Evolutionary conservation across 2,888 invertebrate genomes (phyloP), one percentile per base, ranked within the genome.

Genomic region (Athetis lepigone): DNA sequence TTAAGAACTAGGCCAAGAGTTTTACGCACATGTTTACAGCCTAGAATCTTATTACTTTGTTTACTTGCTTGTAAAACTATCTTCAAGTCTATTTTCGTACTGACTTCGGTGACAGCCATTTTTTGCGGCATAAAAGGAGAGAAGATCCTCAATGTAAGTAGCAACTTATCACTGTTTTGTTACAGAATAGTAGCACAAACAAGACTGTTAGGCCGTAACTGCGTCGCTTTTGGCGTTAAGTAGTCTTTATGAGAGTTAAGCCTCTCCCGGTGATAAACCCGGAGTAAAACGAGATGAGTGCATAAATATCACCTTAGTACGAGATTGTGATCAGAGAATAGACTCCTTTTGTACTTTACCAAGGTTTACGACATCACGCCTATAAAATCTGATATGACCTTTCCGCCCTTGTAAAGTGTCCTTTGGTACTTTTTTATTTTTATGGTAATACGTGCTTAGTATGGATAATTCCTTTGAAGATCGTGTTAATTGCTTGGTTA

Each of bases 121-220:
- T 65, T 76, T 69, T 61, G 29, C 7, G 33, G 23, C 57, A 73
- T 67, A 79, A 83, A 77, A 70, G 43, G 51, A 61, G 55, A 66
- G 50, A 65, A 59, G 52, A 55, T 59, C 27, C 61, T 60, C 66
- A 46, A 50, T 25, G 19, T 42, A 27, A 37, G 71, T 27, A 57
- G 33, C 56, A 55, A 69, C 64, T 78, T 76, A 80, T 84, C 78
- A 80, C 81, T 85, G 85, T 81, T 69, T 83, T 81, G 79, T 81
- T 78, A 81, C 70, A 79, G 82, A 85, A 82, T 81, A 81, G 85
- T 80, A 85, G 74, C 85, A 80, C 85, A 91, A 89, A 90, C 88
- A 89, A 88, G 87, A 73, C 83, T 82, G 83, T 89, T 86, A 86
- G 79, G 80, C 77, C 62, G 79, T 80, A 77, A 82, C 79, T 76